Base-by-base conservation (phyloP, 2,888 invertebrate genomes). In the Heliconius sara region DNA sequence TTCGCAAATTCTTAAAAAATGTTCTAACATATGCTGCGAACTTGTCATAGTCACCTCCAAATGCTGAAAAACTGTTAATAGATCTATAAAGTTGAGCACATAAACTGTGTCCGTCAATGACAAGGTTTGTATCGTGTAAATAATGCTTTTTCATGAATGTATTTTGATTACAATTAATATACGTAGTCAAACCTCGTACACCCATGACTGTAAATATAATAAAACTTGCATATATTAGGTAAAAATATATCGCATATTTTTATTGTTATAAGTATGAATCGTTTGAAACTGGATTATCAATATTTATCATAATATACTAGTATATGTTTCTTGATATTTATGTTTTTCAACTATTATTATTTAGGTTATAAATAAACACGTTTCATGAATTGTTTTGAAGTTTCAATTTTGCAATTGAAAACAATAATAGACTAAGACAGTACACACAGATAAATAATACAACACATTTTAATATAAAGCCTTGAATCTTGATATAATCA, bases 31-130 rank as follows among this genome's bases (percentile, higher is more conserved):
- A 93, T 13, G 96, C 91, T n/a, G 96, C 97, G 89, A 96, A 98
- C 83, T 96, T 96, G 86, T 98, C 97, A 87, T 98, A 98, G 89
- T 98, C 98, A 0, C 98, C 98, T 4, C 98, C 98, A 89, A 98
- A 98, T 6, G 97, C 97, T 72, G 97, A 96, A 81, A 96, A 96
- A 83, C 95, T 95, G 77, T 96, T 95, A 43, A 96, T 91, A 84
- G 95, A 92, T 83, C 95, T 95, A 87, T 97, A 98, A 3, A 98
- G 88, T 85, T 97, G 97, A 43, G 96, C 97, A 68, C 97, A 96
- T 75, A 98, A 89, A 87, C 97, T 97, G 87, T 97, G 97, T 0
- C 98, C 98, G 91, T 98, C 98, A 70, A 98, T 96, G 4, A 98
- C 96, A 25, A 98, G 89, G 84, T 96, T 95, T 25, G 96, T 96